phyloP scores from a whole-genome alignment of 2,113 vertebrate species.

The Thomomys bottae region DNA sequence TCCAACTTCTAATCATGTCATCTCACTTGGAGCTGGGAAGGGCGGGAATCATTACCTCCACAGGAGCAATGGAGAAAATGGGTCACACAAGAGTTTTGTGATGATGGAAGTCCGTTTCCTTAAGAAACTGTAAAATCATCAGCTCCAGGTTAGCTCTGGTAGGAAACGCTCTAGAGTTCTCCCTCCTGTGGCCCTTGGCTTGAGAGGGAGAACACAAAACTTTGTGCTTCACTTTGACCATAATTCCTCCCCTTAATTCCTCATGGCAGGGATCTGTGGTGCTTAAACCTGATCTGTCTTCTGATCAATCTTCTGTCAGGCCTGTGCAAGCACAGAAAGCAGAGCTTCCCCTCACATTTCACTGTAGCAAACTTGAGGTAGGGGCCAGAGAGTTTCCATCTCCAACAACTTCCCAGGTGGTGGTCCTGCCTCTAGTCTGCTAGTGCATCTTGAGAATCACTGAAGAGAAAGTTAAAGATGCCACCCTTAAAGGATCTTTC shows the following conservation, averaged over 20 bases:
- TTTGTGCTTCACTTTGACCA: rapidly evolving
- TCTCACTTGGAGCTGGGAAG: neutral
- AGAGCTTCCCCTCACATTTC: neutral
- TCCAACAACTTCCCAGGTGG: neutral
- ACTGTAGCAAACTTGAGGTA: neutral
- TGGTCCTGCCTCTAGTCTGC: neutral
- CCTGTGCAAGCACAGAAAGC: neutral
- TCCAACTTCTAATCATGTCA: neutral
- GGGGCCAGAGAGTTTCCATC: neutral
- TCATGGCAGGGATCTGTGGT: neutral
- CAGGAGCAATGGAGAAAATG: neutral
- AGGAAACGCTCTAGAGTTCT: neutral
- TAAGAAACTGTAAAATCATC: neutral
- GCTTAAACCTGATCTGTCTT: neutral
- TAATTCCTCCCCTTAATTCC: neutral
- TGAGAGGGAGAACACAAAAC: neutral
- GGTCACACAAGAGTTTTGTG: neutral
- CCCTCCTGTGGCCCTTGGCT: rapidly evolving
- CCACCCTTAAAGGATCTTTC: neutral
- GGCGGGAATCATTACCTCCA: neutral
- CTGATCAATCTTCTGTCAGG: neutral
- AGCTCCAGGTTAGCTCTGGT: neutral
- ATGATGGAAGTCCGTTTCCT: constrained; percentile 7
- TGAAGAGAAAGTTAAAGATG: neutral
- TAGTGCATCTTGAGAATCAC: neutral